Percentiles rank a stretch among this genome's conserved stretches.
These are phyloP conservation scores for Pomatorhinus ruficollis DNA, from an alignment of 2,113 vertebrate species.

Conservation along the genomic window DNA sequence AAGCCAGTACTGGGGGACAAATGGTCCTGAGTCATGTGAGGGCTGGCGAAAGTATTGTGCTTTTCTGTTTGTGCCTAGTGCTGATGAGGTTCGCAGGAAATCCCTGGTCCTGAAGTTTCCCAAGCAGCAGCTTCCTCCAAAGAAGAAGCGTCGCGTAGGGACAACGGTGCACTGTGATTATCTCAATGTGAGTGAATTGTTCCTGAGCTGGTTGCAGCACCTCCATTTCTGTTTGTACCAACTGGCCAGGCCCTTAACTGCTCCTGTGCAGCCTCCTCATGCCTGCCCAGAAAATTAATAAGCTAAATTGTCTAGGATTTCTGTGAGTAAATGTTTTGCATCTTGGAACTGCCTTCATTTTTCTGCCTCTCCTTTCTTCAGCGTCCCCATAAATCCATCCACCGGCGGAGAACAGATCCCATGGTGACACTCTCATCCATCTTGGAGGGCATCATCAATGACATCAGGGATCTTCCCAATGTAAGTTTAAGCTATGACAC, in stretches of 20 bases:
- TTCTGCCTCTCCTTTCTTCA: slow-evolving; percentile 56
- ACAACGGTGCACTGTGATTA: slow-evolving; percentile 96
- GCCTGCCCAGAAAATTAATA: background rate
- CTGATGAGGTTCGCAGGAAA: slow-evolving; percentile 96
- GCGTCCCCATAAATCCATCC: slow-evolving; percentile 97
- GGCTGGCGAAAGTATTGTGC: background rate
- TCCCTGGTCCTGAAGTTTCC: slow-evolving; percentile 98
- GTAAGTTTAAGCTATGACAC: slow-evolving; percentile 74
- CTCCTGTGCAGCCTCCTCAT: background rate
- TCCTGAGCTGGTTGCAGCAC: background rate
- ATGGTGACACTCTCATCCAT: slow-evolving; percentile 97
- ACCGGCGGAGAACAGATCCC: slow-evolving; percentile 93
- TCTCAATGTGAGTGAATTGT: slow-evolving; percentile 85
- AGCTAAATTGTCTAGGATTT: background rate
- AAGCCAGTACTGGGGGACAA: background rate
- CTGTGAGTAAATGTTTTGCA: background rate
- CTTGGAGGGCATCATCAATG: slow-evolving; percentile 94
- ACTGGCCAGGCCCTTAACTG: background rate
- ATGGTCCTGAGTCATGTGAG: background rate
- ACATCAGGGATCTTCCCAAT: slow-evolving; percentile 95
- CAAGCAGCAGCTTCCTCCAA: slow-evolving; percentile 94
- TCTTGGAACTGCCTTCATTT: background rate
- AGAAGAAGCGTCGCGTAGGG: slow-evolving; percentile 95
- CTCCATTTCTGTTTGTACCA: background rate
- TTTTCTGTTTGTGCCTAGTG: slow-evolving; percentile 74